phyloP scores from a whole-genome alignment of 2,113 vertebrate species.

The Oreochromis tanganicae region DNA sequence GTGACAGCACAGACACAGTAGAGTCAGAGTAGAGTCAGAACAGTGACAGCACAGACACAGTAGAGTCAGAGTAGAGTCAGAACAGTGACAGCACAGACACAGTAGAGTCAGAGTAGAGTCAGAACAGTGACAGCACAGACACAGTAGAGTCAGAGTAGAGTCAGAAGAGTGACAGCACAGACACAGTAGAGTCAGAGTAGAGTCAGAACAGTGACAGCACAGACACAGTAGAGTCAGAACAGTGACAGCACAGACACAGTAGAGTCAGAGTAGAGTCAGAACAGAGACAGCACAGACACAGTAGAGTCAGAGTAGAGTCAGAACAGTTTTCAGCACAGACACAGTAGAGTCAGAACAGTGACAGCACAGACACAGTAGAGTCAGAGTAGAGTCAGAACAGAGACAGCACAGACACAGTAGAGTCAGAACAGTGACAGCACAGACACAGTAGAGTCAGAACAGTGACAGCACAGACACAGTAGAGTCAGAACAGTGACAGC shows the following conservation, averaged over 20 bases:
- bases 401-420: too few relatives aligned
- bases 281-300: accelerated
- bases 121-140: neutral
- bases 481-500: too few relatives aligned
- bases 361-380: accelerated
- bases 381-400: accelerated
- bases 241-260: accelerated
- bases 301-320: too few relatives aligned
- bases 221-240: neutral
- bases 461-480: accelerated
- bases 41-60: neutral
- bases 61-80: neutral
- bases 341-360: accelerated
- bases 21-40: too few relatives aligned
- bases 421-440: too few relatives aligned
- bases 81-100: accelerated
- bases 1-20: too few relatives aligned
- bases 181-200: too few relatives aligned
- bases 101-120: too few relatives aligned
- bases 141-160: neutral
- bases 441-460: neutral
- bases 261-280: accelerated
- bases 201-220: accelerated
- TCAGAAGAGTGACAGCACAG: accelerated
- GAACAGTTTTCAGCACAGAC: accelerated